A percentile compares a stretch with the other conserved stretches of the same genome.
phyloP scores from a whole-genome alignment of 1,140 invertebrate species.

The Kradibia gibbosae region DNA sequence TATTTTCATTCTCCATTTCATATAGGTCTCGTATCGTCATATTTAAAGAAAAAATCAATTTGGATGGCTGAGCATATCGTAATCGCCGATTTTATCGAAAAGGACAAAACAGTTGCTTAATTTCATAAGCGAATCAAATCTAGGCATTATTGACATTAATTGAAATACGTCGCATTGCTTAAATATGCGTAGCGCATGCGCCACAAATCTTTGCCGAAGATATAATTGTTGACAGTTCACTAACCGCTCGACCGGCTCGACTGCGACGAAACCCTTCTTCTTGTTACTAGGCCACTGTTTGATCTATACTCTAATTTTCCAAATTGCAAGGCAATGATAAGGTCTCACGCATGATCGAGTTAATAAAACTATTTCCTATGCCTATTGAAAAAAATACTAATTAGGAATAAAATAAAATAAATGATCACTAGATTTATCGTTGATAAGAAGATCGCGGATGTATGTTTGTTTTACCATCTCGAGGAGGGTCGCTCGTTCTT shows the following conservation, averaged over 20 bases:
- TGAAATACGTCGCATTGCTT: background rate
- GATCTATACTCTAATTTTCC: too few relatives aligned
- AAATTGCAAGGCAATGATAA: background rate
- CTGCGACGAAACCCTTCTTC: background rate
- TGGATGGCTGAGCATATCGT: background rate
- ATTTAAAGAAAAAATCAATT: slow-evolving; percentile 4
- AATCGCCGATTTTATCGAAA: slow-evolving; percentile 4
- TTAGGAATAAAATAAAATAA: background rate
- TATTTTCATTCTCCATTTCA: slow-evolving; percentile 21
- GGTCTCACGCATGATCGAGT: background rate
- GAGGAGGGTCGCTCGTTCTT: slow-evolving; percentile 15
- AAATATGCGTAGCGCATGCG: slow-evolving; percentile 1
- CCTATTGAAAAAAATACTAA: background rate
- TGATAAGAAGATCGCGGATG: slow-evolving; percentile 11
- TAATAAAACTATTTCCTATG: background rate
- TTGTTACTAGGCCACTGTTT: background rate
- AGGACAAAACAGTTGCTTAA: background rate
- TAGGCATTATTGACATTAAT: background rate
- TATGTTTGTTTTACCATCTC: too few relatives aligned
- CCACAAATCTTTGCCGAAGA: slow-evolving; percentile 13
- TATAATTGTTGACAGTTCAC: slow-evolving; percentile 19
- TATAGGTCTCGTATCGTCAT: background rate
- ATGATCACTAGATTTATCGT: background rate
- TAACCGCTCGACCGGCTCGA: background rate
- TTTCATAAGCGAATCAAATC: background rate